A percentile compares a stretch with the other conserved stretches of the same genome.
These are phyloP conservation scores for Neosilurus mollespiculum DNA, from an alignment of 2,797 vertebrate genomes.

Conservation along the genomic window DNA sequence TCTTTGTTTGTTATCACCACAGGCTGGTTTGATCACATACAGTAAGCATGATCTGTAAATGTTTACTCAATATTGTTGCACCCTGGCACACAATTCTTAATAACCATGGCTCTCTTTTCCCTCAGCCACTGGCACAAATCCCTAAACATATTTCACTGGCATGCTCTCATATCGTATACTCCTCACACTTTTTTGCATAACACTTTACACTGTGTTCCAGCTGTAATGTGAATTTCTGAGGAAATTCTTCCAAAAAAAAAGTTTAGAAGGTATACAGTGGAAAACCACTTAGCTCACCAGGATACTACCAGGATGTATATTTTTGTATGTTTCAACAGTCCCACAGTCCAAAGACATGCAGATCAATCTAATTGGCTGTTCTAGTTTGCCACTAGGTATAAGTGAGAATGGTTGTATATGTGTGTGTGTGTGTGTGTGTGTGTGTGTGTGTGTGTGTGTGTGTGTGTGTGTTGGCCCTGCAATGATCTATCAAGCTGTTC, in stretches of 20 bases:
- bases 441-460: fast-evolving
- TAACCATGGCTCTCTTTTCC: neutral
- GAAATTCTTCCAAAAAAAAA: neutral
- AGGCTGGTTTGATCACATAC: neutral
- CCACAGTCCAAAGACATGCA: neutral
- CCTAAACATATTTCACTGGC: conserved; percentile 7
- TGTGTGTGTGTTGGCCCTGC: too few species aligned
- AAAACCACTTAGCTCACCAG: neutral
- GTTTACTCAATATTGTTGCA: neutral
- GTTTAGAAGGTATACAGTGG: too few species aligned
- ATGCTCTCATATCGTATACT: neutral
- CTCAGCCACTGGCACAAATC: neutral
- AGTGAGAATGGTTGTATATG: too few species aligned
- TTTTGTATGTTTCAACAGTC: neutral
- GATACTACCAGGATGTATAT: neutral
- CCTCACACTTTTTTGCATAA: neutral
- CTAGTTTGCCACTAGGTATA: too few species aligned
- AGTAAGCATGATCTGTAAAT: neutral
- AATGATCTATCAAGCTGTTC: too few species aligned
- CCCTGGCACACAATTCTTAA: neutral
- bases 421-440: too few species aligned
- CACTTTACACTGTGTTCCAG: neutral
- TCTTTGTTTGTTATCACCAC: neutral
- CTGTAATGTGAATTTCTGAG: neutral
- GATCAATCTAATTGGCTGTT: neutral